A percentile compares a stretch with the other conserved stretches of the same genome.
These are phyloP conservation scores for Miniopterus natalensis DNA, from an alignment of 2,113 vertebrate genomes.

Conservation along the genomic window DNA sequence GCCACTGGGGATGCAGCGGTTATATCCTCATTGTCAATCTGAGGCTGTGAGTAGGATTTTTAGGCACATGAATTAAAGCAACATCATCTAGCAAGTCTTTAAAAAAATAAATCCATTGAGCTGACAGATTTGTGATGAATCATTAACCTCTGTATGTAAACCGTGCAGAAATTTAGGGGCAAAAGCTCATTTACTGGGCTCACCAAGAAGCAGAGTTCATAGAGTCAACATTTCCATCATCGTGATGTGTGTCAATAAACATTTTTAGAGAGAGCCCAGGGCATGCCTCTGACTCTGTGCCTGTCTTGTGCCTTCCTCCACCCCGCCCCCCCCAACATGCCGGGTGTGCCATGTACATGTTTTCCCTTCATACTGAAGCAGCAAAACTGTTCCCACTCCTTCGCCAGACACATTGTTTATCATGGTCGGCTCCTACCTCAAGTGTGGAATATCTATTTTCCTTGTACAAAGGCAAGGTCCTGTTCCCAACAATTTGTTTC, in stretches of 20 bases:
- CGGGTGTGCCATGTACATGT: no score
- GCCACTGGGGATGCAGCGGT: background rate
- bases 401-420: background rate
- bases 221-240: background rate
- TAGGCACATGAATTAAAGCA: background rate
- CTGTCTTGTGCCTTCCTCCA: background rate
- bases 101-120: slow-evolving; percentile 10
- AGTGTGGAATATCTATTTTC: background rate
- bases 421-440: background rate
- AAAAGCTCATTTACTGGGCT: background rate
- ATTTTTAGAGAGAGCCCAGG: background rate
- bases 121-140: background rate
- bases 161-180: background rate
- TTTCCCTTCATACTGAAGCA: background rate
- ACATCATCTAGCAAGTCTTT: background rate
- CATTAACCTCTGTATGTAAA: background rate
- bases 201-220: background rate
- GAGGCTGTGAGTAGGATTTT: background rate
- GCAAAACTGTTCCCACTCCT: background rate
- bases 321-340: rapidly evolving
- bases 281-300: background rate
- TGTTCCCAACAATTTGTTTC: slow-evolving; percentile 57
- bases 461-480: background rate
- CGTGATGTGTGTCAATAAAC: background rate
- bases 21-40: background rate